Percentiles rank a stretch among this genome's conserved stretches.
These are phyloP conservation scores for Chromoteleia sp. DNA, from an alignment of 2,888 invertebrate species.

Conservation along the genomic window DNA sequence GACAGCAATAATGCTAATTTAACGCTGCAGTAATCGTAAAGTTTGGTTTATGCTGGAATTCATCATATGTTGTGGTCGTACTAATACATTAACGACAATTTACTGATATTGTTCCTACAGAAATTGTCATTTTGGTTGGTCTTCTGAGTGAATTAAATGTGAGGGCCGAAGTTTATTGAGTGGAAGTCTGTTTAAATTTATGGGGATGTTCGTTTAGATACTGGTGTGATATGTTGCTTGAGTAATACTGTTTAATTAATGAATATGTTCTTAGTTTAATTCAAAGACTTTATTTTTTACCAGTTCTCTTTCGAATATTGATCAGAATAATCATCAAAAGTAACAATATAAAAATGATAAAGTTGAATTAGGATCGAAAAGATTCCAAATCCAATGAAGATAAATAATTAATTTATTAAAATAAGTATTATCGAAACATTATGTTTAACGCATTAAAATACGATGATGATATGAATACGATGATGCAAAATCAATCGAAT, in stretches of 20 bases:
- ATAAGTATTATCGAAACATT: no score
- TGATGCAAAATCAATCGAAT: no score
- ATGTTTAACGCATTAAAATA: no score
- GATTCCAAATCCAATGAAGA: no score
- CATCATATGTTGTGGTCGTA: slow-evolving; percentile 56
- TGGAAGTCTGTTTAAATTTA: slow-evolving; percentile 26
- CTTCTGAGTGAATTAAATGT: slow-evolving; percentile 16
- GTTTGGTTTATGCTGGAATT: slow-evolving; percentile 57
- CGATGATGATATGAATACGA: no score
- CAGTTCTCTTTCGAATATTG: no score
- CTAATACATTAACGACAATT: slow-evolving; percentile 54
- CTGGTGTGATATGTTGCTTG: background rate
- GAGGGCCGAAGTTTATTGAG: slow-evolving; percentile 25
- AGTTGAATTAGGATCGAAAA: no score
- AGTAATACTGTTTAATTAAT: background rate
- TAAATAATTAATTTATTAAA: no score
- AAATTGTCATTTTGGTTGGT: slow-evolving; percentile 34
- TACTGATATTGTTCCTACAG: slow-evolving; percentile 43
- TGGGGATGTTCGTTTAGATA: slow-evolving; percentile 7
- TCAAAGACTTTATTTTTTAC: no score
- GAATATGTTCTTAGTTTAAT: background rate
- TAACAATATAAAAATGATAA: no score
- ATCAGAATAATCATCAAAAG: no score
- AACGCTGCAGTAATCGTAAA: slow-evolving; percentile 65
- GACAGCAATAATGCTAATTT: slow-evolving; percentile 61